phyloP scores from a whole-genome alignment of 2,797 vertebrate species.

The Gymnopithys bicolor region DNA sequence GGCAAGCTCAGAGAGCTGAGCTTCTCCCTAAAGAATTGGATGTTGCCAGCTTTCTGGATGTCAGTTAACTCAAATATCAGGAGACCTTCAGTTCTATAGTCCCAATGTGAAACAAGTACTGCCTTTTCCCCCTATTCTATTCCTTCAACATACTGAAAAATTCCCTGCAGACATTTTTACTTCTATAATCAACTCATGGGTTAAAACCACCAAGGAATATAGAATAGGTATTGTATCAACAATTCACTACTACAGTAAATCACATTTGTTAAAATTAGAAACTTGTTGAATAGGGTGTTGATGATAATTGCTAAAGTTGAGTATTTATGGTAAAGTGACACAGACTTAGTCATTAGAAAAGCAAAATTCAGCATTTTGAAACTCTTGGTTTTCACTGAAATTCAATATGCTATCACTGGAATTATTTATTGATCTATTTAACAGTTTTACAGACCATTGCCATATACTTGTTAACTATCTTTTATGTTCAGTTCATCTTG shows the following conservation, averaged over 20 bases:
- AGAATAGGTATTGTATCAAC: slow-evolving; percentile 8
- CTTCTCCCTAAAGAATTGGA: background rate
- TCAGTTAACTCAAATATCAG: background rate
- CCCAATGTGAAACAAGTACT: background rate
- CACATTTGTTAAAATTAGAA: slow-evolving; percentile 39
- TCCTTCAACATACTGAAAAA: background rate
- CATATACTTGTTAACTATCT: slow-evolving; percentile 22
- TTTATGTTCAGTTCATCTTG: slow-evolving; percentile 31
- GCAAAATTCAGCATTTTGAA: slow-evolving; percentile 43
- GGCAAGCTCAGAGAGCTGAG: background rate
- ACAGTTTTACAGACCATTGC: slow-evolving; percentile 19
- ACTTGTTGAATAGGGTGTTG: slow-evolving; percentile 28
- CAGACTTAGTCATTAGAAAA: slow-evolving; percentile 35
- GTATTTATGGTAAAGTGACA: slow-evolving; percentile 20
- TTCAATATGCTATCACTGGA: slow-evolving; percentile 46
- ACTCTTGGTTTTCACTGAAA: slow-evolving; percentile 22
- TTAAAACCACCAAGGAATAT: slow-evolving; percentile 60
- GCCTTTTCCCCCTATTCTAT: background rate
- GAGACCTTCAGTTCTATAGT: background rate
- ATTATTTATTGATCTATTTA: slow-evolving; percentile 55
- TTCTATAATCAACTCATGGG: slow-evolving; percentile 45
- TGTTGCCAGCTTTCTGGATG: background rate
- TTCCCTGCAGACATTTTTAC: slow-evolving; percentile 25
- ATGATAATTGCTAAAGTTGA: slow-evolving; percentile 41
- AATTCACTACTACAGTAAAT: slow-evolving; percentile 15